These are phyloP conservation scores for Platerodrilus igneus DNA, from an alignment of 2,888 invertebrate genomes.

Conservation along the genomic window DNA sequence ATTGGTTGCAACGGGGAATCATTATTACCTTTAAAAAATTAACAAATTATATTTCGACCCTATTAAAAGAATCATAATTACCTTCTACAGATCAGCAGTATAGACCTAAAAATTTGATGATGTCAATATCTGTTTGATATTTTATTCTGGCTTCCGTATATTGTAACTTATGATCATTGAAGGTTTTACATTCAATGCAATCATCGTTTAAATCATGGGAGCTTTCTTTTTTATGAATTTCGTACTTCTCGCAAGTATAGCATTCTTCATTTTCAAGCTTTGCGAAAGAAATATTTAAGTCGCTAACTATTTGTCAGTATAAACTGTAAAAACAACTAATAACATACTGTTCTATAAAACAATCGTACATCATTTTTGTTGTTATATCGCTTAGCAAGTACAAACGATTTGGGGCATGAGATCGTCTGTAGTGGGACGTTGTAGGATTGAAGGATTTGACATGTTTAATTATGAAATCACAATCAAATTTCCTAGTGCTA, in stretches of 20 bases:
- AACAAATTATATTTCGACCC: background rate
- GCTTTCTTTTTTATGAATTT: slow-evolving; percentile 12
- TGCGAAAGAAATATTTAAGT: slow-evolving; percentile 15
- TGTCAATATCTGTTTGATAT: slow-evolving; percentile 13
- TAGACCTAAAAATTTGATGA: too few species aligned
- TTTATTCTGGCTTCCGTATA: slow-evolving; percentile 12
- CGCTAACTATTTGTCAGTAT: slow-evolving; percentile 15
- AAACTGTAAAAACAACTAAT: slow-evolving; percentile 15
- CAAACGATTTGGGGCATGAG: slow-evolving; percentile 23
- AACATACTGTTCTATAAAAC: slow-evolving; percentile 16
- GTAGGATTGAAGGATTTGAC: slow-evolving; percentile 18
- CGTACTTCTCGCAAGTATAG: slow-evolving; percentile 18
- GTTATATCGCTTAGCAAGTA: slow-evolving; percentile 24
- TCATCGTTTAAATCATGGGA: background rate
- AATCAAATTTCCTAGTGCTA: too few species aligned
- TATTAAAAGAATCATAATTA: too few species aligned
- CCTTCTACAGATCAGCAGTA: too few species aligned
- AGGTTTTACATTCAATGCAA: slow-evolving; percentile 13
- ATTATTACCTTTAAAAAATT: slow-evolving; percentile 18
- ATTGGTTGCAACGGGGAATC: slow-evolving; percentile 18
- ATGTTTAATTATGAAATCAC: slow-evolving; percentile 16
- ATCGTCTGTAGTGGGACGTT: slow-evolving; percentile 24
- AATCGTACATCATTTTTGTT: slow-evolving; percentile 17
- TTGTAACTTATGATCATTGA: slow-evolving; percentile 11
- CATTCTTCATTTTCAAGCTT: slow-evolving; percentile 21